Conservation (phyloP, 2,888 invertebrate species). For the Coenonympha arcania region DNA sequence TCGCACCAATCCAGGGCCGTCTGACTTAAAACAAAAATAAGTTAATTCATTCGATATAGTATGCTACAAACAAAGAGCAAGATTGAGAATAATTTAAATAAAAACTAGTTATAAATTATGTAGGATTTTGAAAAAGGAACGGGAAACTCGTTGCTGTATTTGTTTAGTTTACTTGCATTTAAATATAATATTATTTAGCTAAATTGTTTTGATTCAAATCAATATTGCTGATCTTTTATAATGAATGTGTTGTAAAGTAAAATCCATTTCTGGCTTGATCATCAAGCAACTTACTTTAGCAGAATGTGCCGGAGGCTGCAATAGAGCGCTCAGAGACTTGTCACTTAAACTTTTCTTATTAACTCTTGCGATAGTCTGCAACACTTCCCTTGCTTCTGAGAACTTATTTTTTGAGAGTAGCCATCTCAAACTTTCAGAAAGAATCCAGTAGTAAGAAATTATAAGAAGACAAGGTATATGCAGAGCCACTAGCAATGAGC, state of each 20-base stretch:
- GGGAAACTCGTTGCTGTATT: too few relatives aligned
- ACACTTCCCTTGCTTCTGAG: slow-evolving; percentile 74
- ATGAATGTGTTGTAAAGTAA: not conserved
- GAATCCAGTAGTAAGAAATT: slow-evolving; percentile 78
- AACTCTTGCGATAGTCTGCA: slow-evolving; percentile 40
- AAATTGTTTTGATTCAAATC: too few relatives aligned
- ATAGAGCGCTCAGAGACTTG: slow-evolving; percentile 45
- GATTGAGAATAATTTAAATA: too few relatives aligned
- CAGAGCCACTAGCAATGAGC: slow-evolving; percentile 71
- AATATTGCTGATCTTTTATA: too few relatives aligned
- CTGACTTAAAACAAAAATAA: slow-evolving; percentile 3
- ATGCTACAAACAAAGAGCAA: not conserved
- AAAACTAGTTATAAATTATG: too few relatives aligned
- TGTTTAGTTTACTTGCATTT: too few relatives aligned
- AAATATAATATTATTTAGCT: too few relatives aligned
- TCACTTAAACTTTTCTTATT: slow-evolving; percentile 75
- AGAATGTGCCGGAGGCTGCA: not conserved
- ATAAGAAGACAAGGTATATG: slow-evolving; percentile 80
- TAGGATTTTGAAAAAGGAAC: too few relatives aligned
- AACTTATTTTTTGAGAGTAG: slow-evolving; percentile 77
- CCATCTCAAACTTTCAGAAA: slow-evolving; percentile 81
- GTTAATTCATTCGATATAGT: not conserved
- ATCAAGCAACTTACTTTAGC: not conserved
- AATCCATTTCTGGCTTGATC: not conserved
- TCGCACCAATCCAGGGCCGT: slow-evolving; percentile 29